Evolutionary conservation across 2,797 vertebrate species (phyloP), one percentile per base, ranked within the genome.

Genomic region (Apodemus agrarius): DNA sequence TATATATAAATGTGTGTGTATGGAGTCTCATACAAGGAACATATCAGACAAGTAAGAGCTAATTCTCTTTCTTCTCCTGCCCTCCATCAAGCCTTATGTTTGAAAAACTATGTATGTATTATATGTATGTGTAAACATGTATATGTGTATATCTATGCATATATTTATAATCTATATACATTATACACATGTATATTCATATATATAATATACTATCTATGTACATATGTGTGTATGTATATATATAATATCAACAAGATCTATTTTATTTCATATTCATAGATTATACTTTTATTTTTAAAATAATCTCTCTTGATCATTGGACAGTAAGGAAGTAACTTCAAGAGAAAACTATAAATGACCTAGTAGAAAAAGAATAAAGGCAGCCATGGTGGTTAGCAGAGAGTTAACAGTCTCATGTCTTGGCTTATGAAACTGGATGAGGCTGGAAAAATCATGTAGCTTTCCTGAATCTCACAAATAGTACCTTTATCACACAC

Each of bases 401-500:
- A n/a, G 72, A 94, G 61, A 91, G 40, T 46, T 75, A 85, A 84
- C 1, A 40, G n/a, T 24, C 67, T 86, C 65, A 78, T 52, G 14
- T 54, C 67, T 84, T 65, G 69, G 49, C 57, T 94, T 63, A 52
- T 63, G 49, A 81, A 93, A 72, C n/a, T 59, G 26, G 6, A 34
- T 40, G 72, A 76, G 21, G n/a, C 43, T 82, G 31, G 19, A 49
- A 24, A 90, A 84, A 63, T 24, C 3, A 59, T 43, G 46, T 34
- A 40, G 46, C 7, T 24, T 94, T 81, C 65, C n/a, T 49, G 16
- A 79, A 92, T 90, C 67, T 95, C 85, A 90, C n/a, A 89, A 95
- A 87, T 81, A 93, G 83, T 37, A 46, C 43, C 8, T 88, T 85
- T 84, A 65, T 61, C 72, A 83, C 65, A 65, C 84, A 91, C 57